Evolutionary conservation across 2,888 invertebrate species (phyloP).

Genomic region (Pyrocoelia pectoralis): DNA sequence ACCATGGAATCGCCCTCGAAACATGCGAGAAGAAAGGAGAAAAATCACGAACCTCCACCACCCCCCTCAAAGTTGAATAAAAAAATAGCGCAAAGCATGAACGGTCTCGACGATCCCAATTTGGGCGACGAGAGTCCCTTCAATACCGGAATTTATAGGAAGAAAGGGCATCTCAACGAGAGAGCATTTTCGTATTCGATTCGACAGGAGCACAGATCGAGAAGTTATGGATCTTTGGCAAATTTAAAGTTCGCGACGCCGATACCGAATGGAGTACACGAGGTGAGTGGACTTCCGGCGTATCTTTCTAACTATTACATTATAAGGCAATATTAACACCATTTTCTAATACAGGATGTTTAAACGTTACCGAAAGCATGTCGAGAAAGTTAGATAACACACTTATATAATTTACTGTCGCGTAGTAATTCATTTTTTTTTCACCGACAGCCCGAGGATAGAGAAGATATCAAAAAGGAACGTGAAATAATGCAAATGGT

Average conservation of each 20-base stretch:
- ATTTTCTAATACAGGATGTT: not conserved
- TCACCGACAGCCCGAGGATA: slow-evolving; percentile 67
- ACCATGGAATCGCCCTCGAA: slow-evolving; percentile 58
- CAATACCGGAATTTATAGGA: slow-evolving; percentile 86
- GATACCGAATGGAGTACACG: slow-evolving; percentile 58
- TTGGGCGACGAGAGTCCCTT: slow-evolving; percentile 66
- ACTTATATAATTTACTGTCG: not conserved
- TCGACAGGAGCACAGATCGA: slow-evolving; percentile 89
- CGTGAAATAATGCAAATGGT: slow-evolving; percentile 93
- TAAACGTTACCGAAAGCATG: not conserved
- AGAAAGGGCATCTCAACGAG: slow-evolving; percentile 92
- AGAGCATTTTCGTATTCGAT: slow-evolving; percentile 94
- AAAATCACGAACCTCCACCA: slow-evolving; percentile 59
- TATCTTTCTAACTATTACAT: no score
- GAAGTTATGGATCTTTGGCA: slow-evolving; percentile 91
- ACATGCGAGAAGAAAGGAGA: slow-evolving; percentile 67
- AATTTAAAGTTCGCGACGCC: slow-evolving; percentile 89
- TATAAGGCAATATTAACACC: not conserved
- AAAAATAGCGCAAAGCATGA: slow-evolving; percentile 74
- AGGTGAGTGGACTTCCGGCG: slow-evolving; percentile 48
- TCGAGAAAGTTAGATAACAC: not conserved
- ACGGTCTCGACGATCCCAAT: slow-evolving; percentile 66
- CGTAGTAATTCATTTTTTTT: not conserved
- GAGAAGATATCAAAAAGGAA: slow-evolving; percentile 85
- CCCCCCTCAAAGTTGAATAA: slow-evolving; percentile 64